Base-by-base conservation (phyloP, 1,140 invertebrate genomes). In the Brachionus asplanchnoidis region DNA sequence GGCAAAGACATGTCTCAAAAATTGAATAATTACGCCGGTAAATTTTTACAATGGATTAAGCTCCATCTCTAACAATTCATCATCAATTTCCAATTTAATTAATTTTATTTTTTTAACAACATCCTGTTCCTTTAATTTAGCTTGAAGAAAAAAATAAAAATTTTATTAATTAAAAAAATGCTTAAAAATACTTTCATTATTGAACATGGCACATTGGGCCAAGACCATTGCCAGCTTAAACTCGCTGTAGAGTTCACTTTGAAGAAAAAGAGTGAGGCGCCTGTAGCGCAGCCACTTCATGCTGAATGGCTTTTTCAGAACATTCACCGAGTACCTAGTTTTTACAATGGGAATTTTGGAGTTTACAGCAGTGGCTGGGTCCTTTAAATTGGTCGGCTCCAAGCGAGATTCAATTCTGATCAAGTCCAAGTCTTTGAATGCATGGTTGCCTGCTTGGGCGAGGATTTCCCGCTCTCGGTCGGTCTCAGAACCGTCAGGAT, bases 1-100 rank as follows among this genome's bases (percentile, higher is more conserved):
- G 26, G 26, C 26, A 28, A 28, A 28, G 32, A 36, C 32, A 36
- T 36, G 32, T 36, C 32, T 36, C 32, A 36, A 36, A 36, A 36
- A 6, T 36, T 5, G 32, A 36, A 36, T 36, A 36, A 36, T 36
- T 36, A 36, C 32, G 0, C 26, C 3, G 26, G 1, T 36, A 0
- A 7, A 79, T 2, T 80, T 80, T 53, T 82, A 82, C 79, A 65
- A 82, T 36, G 79, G 79, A 46, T 82, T 82, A 4, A 82, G 40
- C 42, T 60, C 53, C 50, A 68, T 68, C n/a, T 82, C 79, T 20
- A 60, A 7, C n/a, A 82, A 28, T 40, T 82, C 65, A 5, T 40
- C 20, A 65, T 82, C 79, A 60, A 82, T 82, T 20, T 65, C 65
- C 9, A 82, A 4, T 77, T 77, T 46, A 5, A 77, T 36, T 14